A percentile compares a stretch with the other conserved stretches of the same genome.
Evolutionary conservation across 2,113 vertebrate species (phyloP).

Genomic region (Coptodon bakossiorum): DNA sequence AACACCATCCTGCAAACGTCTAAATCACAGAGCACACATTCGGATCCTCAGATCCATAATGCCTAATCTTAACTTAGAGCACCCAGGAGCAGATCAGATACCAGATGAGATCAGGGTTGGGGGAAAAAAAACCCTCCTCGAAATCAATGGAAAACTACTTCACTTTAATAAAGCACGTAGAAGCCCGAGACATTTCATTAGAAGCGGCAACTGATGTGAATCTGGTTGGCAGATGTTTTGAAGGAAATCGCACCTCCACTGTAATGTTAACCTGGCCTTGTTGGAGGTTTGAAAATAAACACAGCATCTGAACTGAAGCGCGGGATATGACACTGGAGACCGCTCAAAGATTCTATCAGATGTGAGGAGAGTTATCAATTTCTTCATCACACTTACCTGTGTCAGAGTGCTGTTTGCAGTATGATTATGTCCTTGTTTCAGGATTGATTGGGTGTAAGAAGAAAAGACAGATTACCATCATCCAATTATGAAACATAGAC

Average conservation of each 20-base stretch:
- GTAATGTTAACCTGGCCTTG: background rate
- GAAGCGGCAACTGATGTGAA: background rate
- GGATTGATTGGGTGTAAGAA: background rate
- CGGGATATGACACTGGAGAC: background rate
- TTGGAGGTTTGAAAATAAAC: constrained; percentile 8
- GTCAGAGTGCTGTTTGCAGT: background rate
- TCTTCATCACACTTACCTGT: background rate
- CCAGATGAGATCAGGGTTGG: constrained; percentile 16
- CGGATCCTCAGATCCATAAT: background rate
- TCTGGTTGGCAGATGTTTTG: background rate
- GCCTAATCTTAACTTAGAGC: background rate
- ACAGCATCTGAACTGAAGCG: background rate
- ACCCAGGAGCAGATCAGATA: constrained; percentile 16
- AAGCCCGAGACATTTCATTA: constrained; percentile 44
- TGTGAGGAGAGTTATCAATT: background rate
- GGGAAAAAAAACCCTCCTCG: fast-evolving
- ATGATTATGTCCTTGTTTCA: background rate
- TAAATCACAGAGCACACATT: background rate
- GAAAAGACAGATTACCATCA: background rate
- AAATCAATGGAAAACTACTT: constrained; percentile 50
- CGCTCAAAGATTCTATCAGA: constrained; percentile 22
- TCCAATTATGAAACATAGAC: background rate
- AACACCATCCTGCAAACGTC: background rate
- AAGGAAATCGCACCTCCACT: background rate
- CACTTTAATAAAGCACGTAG: constrained; percentile 41